Base-by-base conservation (phyloP, 2,888 invertebrate species). In the Agrotis ipsilon region DNA sequence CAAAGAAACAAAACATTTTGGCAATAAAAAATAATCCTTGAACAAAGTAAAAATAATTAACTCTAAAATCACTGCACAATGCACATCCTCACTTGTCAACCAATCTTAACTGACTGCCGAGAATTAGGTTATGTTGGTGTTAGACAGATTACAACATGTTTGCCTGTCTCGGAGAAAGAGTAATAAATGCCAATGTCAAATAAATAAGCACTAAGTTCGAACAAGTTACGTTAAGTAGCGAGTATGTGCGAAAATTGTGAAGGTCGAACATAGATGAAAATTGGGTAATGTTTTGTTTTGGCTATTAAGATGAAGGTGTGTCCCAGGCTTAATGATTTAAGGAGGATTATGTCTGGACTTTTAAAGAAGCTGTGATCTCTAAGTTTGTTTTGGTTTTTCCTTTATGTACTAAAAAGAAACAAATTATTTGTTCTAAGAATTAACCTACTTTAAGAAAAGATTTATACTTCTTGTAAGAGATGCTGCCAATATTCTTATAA, bases 141-240 rank as follows among this genome's bases (percentile, higher is more conserved):
- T 58, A 57, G 21, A 58, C 61, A 18, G 19, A 54, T 85, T 83
- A 74, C 83, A 64, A 64, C 71, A 84, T 69, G 58, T 75, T 71
- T 75, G 68, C 68, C 49, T 61, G 75, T 74, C 78, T 72, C 70
- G 80, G 72, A 75, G 81, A 81, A 79, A 81, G 68, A 78, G 63
- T 75, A 78, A 84, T 82, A 83, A 84, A 85, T 84, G 75, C 75
- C 84, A 84, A 85, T 84, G 85, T 82, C 84, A 82, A 74, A 82
- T 73, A 78, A 73, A 77, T 83, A 67, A 70, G 77, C 66, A 69
- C 43, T 82, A 63, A 70, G 52, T 71, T 55, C n/a, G 45, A 63
- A 67, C 59, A 68, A 67, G 72, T 69, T 75, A 62, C 72, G 68
- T 46, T 76, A 72, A 71, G 80, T 82, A 62, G 68, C 70, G 46